Percentiles rank a stretch among this genome's conserved stretches.
These are phyloP conservation scores for Otocyon megalotis DNA, from an alignment of 2,113 vertebrate genomes.

Conservation along the genomic window DNA sequence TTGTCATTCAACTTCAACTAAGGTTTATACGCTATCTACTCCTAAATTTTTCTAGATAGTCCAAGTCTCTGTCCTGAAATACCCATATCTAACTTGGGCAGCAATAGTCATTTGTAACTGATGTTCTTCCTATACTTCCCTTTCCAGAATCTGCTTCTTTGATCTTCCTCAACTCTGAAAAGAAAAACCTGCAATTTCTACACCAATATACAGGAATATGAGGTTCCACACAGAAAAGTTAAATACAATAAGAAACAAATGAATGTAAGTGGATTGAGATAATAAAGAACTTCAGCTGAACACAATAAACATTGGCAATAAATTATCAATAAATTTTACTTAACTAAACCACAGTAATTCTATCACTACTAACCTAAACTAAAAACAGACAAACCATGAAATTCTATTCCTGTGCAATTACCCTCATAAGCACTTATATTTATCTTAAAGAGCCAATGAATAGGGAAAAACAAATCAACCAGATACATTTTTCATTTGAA, in stretches of 20 bases:
- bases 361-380: background rate
- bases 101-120: background rate
- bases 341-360: conserved; percentile 11
- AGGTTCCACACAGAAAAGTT: conserved; percentile 2
- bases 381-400: conserved; percentile 8
- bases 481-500: background rate
- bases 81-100: background rate
- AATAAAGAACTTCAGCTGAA: conserved; percentile 43
- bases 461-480: background rate
- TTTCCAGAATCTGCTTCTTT: conserved; percentile 20
- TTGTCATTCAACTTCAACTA: background rate
- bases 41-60: background rate
- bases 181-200: conserved; percentile 17
- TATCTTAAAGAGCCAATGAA: conserved; percentile 6
- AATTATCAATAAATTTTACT: background rate
- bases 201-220: background rate
- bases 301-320: background rate
- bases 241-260: background rate
- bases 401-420: conserved; percentile 21
- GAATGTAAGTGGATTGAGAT: background rate
- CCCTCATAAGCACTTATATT: conserved; percentile 40
- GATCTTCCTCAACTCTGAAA: background rate
- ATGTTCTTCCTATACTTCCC: background rate
- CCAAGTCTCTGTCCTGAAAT: conserved; percentile 6
- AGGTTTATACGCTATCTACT: background rate